Percentiles rank a stretch among this genome's conserved stretches.
Evolutionary conservation across 2,113 vertebrate species (phyloP).

Genomic region (Heteronetta atricapilla): DNA sequence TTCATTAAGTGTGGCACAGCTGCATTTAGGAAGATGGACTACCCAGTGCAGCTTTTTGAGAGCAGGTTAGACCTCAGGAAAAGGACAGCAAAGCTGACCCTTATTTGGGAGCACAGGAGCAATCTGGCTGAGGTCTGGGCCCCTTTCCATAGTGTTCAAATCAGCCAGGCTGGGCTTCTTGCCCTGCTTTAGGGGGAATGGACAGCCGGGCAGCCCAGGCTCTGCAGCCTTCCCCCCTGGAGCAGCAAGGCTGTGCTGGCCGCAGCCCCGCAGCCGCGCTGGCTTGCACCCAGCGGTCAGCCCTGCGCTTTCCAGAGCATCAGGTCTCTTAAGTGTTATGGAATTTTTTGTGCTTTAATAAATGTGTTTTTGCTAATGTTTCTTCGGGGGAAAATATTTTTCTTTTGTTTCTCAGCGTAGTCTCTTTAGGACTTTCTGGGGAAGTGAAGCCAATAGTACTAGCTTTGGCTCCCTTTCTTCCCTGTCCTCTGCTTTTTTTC

Average conservation of each 20-base stretch:
- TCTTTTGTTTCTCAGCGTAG: slow-evolving; percentile 48
- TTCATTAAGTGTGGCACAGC: rapidly evolving
- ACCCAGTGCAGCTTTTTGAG: background rate
- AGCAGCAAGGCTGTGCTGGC: background rate
- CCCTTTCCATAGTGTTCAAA: background rate
- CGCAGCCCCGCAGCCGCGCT: rapidly evolving
- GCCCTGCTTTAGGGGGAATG: background rate
- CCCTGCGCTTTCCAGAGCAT: background rate
- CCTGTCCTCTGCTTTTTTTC: background rate
- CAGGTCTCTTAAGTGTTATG: background rate
- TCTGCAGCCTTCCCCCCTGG: background rate
- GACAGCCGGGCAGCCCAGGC: background rate
- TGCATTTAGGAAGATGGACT: background rate
- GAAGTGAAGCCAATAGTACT: slow-evolving; percentile 31
- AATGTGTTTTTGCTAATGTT: slow-evolving; percentile 38
- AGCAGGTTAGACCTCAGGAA: background rate
- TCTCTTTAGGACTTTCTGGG: slow-evolving; percentile 43
- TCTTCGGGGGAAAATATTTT: slow-evolving; percentile 53
- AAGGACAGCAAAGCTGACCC: background rate
- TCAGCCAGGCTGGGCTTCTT: background rate
- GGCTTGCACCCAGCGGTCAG: background rate
- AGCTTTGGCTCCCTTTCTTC: background rate
- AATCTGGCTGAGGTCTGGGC: background rate
- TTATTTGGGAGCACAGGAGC: background rate
- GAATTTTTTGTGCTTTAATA: slow-evolving; percentile 39